Conservation (phyloP, 2,113 vertebrate species). For the Triplophysa dalaica region DNA sequence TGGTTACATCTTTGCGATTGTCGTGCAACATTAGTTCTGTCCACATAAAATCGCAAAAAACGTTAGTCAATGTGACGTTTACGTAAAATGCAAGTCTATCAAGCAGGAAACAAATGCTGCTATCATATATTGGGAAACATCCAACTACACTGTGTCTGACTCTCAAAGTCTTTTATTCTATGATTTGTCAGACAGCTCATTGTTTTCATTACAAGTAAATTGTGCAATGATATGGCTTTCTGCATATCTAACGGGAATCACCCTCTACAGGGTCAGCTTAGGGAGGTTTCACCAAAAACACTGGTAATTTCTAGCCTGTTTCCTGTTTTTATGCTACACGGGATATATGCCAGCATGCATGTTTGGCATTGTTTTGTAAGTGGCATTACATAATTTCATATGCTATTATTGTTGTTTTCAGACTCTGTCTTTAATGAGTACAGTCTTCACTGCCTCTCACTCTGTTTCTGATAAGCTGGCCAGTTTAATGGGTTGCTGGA, state of each 20-base stretch:
- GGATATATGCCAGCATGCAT: conserved; percentile 27
- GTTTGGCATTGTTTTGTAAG: conserved; percentile 2
- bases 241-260: conserved; percentile 18
- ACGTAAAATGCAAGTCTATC: background rate
- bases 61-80: no score
- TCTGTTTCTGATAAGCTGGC: background rate
- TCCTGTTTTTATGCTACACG: conserved; percentile 57
- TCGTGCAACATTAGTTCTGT: no score
- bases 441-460: background rate
- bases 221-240: conserved; percentile 14
- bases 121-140: background rate
- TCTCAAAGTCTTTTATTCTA: background rate
- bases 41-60: no score
- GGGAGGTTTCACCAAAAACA: conserved; percentile 49
- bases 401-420: conserved; percentile 13
- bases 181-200: background rate
- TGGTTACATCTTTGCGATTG: no score
- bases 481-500: conserved; percentile 16
- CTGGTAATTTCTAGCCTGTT: conserved; percentile 32
- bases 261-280: conserved; percentile 23
- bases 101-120: background rate
- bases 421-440: conserved; percentile 8
- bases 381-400: background rate
- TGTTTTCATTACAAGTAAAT: background rate
- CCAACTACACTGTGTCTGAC: background rate